Conservation (phyloP, 2,113 vertebrate genomes). For the Bos javanicus region DNA sequence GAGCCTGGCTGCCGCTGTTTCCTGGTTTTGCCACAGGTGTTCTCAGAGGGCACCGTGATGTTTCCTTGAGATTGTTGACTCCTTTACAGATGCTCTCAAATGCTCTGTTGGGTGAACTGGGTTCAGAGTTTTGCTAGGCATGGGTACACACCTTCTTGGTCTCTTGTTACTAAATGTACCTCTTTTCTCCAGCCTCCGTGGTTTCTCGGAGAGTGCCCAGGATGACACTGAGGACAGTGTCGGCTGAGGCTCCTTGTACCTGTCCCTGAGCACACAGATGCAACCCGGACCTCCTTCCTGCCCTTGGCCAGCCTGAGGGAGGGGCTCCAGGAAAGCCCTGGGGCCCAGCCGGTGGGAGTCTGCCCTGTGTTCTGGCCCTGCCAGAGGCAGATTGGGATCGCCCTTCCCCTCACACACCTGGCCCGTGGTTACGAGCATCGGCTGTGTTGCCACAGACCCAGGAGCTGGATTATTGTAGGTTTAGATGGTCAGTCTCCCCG, state of each 20-base stretch:
- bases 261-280: not conserved
- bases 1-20: not conserved
- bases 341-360: too few species aligned
- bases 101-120: not conserved
- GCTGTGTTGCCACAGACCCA: too few species aligned
- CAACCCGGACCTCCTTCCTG: not conserved
- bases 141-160: rapidly evolving
- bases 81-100: not conserved
- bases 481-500: not conserved
- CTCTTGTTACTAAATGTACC: not conserved
- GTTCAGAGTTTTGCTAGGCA: not conserved
- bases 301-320: rapidly evolving
- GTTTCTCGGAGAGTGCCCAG: not conserved
- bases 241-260: too few species aligned
- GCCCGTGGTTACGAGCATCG: not conserved
- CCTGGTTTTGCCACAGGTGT: not conserved
- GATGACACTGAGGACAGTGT: too few species aligned
- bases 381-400: not conserved
- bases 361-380: not conserved
- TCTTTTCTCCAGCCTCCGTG: not conserved
- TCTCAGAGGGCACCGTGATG: not conserved
- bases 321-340: not conserved
- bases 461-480: not conserved
- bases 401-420: rapidly evolving
- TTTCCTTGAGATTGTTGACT: not conserved